Percentiles rank a stretch among this genome's conserved stretches.
Evolutionary conservation across 2,888 invertebrate species (phyloP).

Genomic region (Tillus elongatus): DNA sequence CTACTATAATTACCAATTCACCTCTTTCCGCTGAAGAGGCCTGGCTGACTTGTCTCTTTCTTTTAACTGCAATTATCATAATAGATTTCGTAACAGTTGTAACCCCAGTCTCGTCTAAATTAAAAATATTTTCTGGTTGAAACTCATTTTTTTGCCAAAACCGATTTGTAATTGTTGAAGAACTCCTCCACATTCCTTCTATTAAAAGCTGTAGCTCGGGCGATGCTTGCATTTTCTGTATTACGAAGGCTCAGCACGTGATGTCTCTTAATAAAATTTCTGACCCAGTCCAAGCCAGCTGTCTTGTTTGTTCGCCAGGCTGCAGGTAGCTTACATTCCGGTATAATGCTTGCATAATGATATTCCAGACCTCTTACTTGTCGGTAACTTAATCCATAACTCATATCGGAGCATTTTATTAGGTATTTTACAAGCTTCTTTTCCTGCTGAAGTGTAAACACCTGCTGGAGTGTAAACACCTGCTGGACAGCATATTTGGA

Average conservation of each 20-base stretch:
- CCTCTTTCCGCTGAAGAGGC: constrained; percentile 2
- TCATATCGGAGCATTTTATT: neutral
- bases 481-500: neutral
- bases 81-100: constrained; percentile 1
- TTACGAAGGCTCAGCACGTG: neutral
- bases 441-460: constrained; percentile 1
- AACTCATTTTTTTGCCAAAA: constrained; percentile 1
- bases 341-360: neutral
- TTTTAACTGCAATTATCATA: neutral
- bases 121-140: neutral
- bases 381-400: constrained; percentile 4
- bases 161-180: neutral
- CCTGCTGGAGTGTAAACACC: constrained; percentile 1
- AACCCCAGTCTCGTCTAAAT: constrained; percentile 1
- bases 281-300: constrained; percentile 1
- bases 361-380: neutral
- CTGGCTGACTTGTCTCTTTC: neutral
- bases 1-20: neutral
- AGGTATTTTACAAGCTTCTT: neutral
- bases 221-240: constrained; percentile 1
- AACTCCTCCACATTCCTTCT: constrained; percentile 4
- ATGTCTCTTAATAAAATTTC: neutral
- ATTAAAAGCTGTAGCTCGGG: neutral
- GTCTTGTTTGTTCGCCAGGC: neutral
- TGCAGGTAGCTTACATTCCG: neutral